Conservation (phyloP, 2,113 vertebrate species). For the Erpornis zantholeuca region DNA sequence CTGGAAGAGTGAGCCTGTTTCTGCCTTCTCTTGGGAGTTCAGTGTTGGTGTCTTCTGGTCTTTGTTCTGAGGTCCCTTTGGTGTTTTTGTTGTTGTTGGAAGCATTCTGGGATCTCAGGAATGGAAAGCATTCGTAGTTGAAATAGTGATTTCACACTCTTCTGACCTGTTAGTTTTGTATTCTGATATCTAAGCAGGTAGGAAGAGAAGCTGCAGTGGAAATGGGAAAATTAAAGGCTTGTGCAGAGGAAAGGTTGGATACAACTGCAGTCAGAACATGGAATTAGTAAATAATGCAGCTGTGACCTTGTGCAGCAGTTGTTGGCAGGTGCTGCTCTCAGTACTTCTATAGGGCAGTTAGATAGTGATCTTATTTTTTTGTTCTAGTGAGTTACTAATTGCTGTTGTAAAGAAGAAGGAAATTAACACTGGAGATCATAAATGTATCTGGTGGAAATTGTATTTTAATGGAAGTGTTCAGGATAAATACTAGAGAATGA, state of each 20-base stretch:
- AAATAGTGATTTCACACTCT: not conserved
- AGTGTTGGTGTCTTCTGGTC: not conserved
- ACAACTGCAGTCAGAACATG: not conserved
- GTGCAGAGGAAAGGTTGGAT: not conserved
- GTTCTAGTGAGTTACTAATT: not conserved
- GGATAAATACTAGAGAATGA: not conserved
- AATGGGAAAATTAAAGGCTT: not conserved
- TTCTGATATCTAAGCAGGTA: not conserved
- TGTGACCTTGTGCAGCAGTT: not conserved
- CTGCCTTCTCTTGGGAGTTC: not conserved
- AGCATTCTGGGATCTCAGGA: not conserved
- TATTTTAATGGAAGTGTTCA: not conserved
- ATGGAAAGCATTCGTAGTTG: not conserved
- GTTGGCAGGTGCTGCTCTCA: not conserved
- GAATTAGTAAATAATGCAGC: not conserved
- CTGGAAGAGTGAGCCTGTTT: not conserved
- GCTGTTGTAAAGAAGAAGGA: not conserved
- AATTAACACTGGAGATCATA: not conserved
- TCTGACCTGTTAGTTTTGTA: not conserved
- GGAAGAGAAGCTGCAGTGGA: not conserved
- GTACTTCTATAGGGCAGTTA: not conserved
- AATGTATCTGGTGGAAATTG: not conserved
- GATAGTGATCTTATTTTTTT: not conserved
- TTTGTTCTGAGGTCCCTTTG: not conserved
- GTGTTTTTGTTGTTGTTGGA: not conserved